Evolutionary conservation across 2,113 vertebrate genomes (phyloP).

Genomic region (Sinocyclocheilus grahami): DNA sequence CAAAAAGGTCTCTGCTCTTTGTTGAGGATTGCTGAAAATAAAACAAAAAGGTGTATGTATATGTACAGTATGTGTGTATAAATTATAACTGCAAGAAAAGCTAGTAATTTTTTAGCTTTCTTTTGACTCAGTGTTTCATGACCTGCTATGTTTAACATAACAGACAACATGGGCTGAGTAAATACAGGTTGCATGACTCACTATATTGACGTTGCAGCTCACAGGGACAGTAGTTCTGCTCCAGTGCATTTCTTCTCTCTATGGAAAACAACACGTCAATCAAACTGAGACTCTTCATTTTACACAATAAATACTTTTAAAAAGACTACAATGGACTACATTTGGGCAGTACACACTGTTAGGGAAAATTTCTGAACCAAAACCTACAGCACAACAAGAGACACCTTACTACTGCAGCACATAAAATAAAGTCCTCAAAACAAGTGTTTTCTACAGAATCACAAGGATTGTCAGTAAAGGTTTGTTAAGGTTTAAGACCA

Average conservation of each 20-base stretch:
- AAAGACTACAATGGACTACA: too few species aligned
- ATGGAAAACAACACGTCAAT: neutral
- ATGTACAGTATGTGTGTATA: neutral
- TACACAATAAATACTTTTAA: neutral
- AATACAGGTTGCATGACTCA: slow-evolving; percentile 1
- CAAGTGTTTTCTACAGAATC: neutral
- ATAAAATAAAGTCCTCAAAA: neutral
- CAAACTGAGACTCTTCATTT: neutral
- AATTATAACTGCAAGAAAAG: neutral
- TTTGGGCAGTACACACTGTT: neutral
- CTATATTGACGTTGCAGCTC: neutral
- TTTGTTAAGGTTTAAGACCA: neutral
- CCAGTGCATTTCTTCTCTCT: neutral
- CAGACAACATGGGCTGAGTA: neutral
- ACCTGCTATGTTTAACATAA: neutral
- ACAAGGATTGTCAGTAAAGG: neutral
- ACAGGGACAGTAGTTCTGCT: neutral
- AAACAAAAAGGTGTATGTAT: neutral
- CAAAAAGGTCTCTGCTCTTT: neutral
- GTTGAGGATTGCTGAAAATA: slow-evolving; percentile 16
- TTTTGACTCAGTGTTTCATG: neutral
- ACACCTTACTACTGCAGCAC: neutral
- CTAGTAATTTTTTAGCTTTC: too few species aligned
- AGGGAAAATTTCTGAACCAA: neutral
- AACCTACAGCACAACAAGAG: neutral